Evolutionary conservation across 2,797 vertebrate genomes (phyloP).

Genomic region (Anguilla marmorata): DNA sequence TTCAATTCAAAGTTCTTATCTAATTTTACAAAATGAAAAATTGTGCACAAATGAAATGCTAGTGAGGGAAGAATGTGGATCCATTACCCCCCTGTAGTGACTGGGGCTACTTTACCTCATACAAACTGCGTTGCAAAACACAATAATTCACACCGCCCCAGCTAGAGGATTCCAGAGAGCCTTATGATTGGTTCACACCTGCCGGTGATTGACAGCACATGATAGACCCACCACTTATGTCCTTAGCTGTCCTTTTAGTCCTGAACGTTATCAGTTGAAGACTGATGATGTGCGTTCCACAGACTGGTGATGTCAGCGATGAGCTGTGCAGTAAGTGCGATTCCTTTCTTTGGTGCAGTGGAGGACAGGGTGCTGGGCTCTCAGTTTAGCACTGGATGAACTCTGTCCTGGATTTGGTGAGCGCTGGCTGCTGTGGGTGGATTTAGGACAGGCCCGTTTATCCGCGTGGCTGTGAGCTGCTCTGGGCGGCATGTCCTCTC

Average conservation of each 20-base stretch:
- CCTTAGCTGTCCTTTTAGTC: background rate
- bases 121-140: background rate
- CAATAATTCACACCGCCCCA: background rate
- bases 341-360: background rate
- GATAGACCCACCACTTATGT: background rate
- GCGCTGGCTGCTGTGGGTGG: background rate
- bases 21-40: no score
- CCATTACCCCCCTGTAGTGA: background rate
- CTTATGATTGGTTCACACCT: background rate
- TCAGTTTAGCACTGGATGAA: constrained; percentile 19
- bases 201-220: background rate
- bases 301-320: background rate
- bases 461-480: background rate
- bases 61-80: background rate
- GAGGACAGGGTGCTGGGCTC: background rate
- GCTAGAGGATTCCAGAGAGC: background rate
- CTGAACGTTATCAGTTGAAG: background rate
- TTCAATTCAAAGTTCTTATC: background rate
- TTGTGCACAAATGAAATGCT: background rate
- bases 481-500: background rate
- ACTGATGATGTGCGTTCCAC: background rate
- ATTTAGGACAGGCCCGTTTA: background rate
- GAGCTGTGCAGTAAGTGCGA: background rate
- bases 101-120: background rate
- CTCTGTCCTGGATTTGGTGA: constrained; percentile 17